Percentiles rank a stretch among this genome's conserved stretches.
Evolutionary conservation across 2,113 vertebrate species (phyloP).

Genomic region (Platanista minor): DNA sequence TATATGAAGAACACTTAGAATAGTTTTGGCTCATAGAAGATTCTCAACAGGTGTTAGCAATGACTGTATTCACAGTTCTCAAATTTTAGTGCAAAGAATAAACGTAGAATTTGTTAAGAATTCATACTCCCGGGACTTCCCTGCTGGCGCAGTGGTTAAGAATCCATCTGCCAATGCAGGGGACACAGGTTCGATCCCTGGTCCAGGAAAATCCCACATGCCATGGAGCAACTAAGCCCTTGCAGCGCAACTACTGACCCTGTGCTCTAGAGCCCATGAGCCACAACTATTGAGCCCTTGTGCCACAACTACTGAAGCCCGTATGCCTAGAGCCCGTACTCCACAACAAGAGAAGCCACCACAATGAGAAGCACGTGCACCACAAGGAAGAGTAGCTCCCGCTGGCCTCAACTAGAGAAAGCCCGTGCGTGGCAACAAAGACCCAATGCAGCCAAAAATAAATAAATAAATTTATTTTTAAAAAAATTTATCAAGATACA

Average conservation of each 20-base stretch:
- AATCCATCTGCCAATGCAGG: neutral
- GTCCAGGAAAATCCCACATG: neutral
- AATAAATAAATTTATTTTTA: neutral
- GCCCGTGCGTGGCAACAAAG: neutral
- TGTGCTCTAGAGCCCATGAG: neutral
- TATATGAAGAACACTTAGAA: neutral
- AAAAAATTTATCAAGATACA: neutral
- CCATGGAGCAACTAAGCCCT: neutral
- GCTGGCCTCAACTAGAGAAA: neutral
- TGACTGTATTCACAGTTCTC: too few relatives aligned
- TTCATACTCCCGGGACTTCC: too few relatives aligned
- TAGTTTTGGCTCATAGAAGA: neutral
- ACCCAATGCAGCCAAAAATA: neutral
- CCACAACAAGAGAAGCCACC: neutral
- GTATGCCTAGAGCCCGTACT: neutral
- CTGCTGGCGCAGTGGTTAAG: neutral
- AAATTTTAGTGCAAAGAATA: too few relatives aligned
- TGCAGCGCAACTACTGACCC: neutral
- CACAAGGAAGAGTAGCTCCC: neutral
- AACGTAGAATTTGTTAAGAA: too few relatives aligned
- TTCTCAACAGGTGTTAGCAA: too few relatives aligned
- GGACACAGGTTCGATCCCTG: neutral
- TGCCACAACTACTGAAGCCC: neutral
- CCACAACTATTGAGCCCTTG: neutral
- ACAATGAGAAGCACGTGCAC: neutral